Evolutionary conservation across 2,888 invertebrate genomes (phyloP), one percentile per base, ranked within the genome.

Genomic region (Platycheirus albimanus): DNA sequence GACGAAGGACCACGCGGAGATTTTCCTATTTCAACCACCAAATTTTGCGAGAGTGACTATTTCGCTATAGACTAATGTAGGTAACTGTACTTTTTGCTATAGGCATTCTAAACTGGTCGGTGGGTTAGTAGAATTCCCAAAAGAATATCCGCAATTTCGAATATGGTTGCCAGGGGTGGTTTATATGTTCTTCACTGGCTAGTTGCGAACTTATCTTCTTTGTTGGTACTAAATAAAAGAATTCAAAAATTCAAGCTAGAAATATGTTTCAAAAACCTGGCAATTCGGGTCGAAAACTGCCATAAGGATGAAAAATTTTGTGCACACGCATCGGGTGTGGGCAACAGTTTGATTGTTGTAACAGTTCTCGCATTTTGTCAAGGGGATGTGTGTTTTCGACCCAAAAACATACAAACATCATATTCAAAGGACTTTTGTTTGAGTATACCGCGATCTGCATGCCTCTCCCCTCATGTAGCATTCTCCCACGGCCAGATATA

Each of bases 301-400:
- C 78, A 63, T 43, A 74, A 69, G 83, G 83, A 45, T 72, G 63
- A 64, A 69, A 56, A 38, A 30, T n/a, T n/a, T 15, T 10, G 7
- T 24, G 7, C 8, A 49, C 49, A 56, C 66, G 52, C 49, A 52
- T 71, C 56, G 72, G 72, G 78, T 49, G 28, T 72, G 69, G 83
- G 78, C 83, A 83, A 83, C 83, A 83, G 83, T 74, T 78, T 83
- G 72, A 74, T n/a, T n/a, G n/a, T n/a, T n/a, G n/a, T n/a, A 78
- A 78, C 64, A 52, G 72, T 77, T 78, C 78, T 51, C n/a, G n/a
- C 13, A 51, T 67, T 72, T 45, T 52, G 38, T 58, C 24, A 67
- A 52, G 54, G 72, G 67, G 67, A 63, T 77, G 61, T 72, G 20
- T 81, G 41, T 71, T 52, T 49, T 19, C 30, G 67, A 47, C 43